phyloP scores from a whole-genome alignment of 2,888 invertebrate genomes.

The Cheilosia variabilis region DNA sequence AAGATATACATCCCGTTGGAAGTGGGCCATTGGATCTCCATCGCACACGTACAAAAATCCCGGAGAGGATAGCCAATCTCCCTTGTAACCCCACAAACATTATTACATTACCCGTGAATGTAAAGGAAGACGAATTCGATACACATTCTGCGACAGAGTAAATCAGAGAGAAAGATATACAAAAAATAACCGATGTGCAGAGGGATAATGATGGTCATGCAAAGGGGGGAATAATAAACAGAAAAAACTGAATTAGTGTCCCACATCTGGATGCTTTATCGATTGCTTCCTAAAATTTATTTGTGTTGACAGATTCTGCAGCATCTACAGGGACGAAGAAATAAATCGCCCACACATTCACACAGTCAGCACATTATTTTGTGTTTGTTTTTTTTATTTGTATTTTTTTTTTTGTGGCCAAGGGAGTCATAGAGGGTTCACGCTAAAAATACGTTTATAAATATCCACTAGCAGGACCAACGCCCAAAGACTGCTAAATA shows the following conservation, averaged over 20 bases:
- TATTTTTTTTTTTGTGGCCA: slow-evolving; percentile 31
- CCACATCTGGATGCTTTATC: slow-evolving; percentile 59
- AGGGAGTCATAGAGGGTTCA: slow-evolving; percentile 20
- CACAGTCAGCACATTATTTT: slow-evolving; percentile 45
- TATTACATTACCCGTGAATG: slow-evolving; percentile 24
- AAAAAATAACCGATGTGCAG: slow-evolving; percentile 18
- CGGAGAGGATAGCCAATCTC: slow-evolving; percentile 11
- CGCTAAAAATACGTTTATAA: slow-evolving; percentile 6
- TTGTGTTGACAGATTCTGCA: slow-evolving; percentile 54
- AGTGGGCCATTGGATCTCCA: slow-evolving; percentile 35
- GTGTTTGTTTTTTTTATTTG: slow-evolving; percentile 32
- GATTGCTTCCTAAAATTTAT: slow-evolving; percentile 60
- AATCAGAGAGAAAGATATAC: slow-evolving; percentile 12
- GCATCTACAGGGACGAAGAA: slow-evolving; percentile 55
- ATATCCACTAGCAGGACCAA: slow-evolving; percentile 14
- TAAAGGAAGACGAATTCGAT: slow-evolving; percentile 49
- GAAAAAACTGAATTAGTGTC: slow-evolving; percentile 44
- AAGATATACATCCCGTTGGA: slow-evolving; percentile 13
- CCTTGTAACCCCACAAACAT: slow-evolving; percentile 8
- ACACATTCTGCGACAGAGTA: slow-evolving; percentile 3
- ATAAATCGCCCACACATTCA: slow-evolving; percentile 50
- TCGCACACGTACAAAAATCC: slow-evolving; percentile 18
- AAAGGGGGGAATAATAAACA: slow-evolving; percentile 13
- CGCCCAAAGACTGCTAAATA: neutral
- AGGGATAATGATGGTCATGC: slow-evolving; percentile 66